Conservation (phyloP, 2,888 invertebrate species). For the Asteroscopus sphinx region DNA sequence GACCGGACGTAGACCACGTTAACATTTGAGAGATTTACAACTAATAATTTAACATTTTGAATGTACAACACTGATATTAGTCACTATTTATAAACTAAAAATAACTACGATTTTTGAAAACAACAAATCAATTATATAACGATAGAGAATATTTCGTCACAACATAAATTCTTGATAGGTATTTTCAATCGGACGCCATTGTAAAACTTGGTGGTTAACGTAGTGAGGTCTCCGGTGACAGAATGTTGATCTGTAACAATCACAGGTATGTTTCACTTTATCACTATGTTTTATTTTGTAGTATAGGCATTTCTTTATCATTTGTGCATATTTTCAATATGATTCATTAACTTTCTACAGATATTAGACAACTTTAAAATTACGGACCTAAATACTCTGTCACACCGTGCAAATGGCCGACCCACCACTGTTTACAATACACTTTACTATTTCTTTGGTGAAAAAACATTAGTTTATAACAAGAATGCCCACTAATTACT, state of each 20-base stretch:
- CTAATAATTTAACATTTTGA: conserved; percentile 75
- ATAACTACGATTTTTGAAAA: conserved; percentile 62
- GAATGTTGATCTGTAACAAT: conserved; percentile 88
- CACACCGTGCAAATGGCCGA: conserved; percentile 93
- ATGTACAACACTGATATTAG: conserved; percentile 66
- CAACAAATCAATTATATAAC: conserved; percentile 56
- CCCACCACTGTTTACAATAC: conserved; percentile 91
- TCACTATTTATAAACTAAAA: conserved; percentile 71
- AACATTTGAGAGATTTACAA: conserved; percentile 87
- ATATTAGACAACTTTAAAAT: conserved; percentile 80
- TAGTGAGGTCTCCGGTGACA: conserved; percentile 87
- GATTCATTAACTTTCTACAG: conserved; percentile 84
- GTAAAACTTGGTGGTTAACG: conserved; percentile 85
- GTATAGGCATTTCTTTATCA: conserved; percentile 68
- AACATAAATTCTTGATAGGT: conserved; percentile 76
- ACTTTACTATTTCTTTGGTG: conserved; percentile 74
- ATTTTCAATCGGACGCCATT: conserved; percentile 87
- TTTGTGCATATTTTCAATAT: conserved; percentile 83
- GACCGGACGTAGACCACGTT: conserved; percentile 85
- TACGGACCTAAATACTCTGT: conserved; percentile 91
- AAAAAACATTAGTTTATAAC: conserved; percentile 65
- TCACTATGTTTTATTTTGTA: conserved; percentile 77
- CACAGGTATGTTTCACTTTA: conserved; percentile 85
- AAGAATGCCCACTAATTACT: conserved; percentile 55
- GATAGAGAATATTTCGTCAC: conserved; percentile 70